Evolutionary conservation across 2,797 vertebrate genomes (phyloP).

Genomic region (Darevskia mixta): DNA sequence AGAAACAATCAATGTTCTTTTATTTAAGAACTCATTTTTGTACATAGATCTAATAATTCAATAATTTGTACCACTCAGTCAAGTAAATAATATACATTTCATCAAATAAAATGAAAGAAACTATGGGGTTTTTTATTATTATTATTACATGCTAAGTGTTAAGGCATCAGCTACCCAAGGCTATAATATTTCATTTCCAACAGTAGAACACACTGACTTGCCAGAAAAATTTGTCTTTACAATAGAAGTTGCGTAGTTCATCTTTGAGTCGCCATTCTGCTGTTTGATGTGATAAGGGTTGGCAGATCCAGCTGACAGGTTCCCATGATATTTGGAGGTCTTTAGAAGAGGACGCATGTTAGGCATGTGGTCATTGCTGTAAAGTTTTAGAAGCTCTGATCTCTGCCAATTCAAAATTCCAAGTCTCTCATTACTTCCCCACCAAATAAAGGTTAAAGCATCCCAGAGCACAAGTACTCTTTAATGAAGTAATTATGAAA

Average conservation of each 20-base stretch:
- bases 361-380: background rate
- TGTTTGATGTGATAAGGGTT: background rate
- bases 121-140: too few relatives aligned
- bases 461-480: background rate
- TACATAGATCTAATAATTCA: too few relatives aligned
- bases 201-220: too few relatives aligned
- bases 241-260: background rate
- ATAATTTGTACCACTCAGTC: too few relatives aligned
- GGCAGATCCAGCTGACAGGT: background rate
- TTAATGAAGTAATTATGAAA: slow-evolving; percentile 45
- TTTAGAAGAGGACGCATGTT: background rate
- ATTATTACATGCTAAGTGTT: background rate
- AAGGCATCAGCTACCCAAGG: background rate
- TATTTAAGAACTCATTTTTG: background rate
- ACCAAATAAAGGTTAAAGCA: slow-evolving; percentile 33
- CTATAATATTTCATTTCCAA: background rate
- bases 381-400: background rate
- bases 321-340: background rate
- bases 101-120: too few relatives aligned
- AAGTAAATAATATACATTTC: too few relatives aligned
- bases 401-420: background rate
- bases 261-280: background rate
- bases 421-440: slow-evolving; percentile 9
- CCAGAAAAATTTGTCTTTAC: background rate
- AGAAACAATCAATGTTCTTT: background rate